Evolutionary conservation across 2,888 invertebrate species (phyloP), one percentile per base, ranked within the genome.

Genomic region (Orthosia gothica): DNA sequence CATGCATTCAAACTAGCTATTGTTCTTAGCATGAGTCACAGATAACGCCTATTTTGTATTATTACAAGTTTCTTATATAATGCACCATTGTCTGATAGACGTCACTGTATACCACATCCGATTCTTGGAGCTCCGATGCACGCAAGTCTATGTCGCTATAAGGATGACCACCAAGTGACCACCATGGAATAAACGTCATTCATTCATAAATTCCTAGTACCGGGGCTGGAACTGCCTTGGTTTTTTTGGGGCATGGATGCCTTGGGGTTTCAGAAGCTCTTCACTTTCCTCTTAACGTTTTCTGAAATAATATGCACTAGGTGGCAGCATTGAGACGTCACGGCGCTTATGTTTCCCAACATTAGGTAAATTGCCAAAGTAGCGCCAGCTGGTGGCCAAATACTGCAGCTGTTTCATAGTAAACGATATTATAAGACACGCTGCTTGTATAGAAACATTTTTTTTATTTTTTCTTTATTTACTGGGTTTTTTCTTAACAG

Each of bases 21-120:
- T 77, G 81, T 77, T 61, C 32, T 11, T 68, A 18, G 15, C 5
- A 18, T 77, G 77, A 81, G 16, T 81, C 81, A 77, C 40, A 20
- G 3, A 65, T 57, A 61, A 65, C 23, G 55, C 5, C 23, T 50
- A 55, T 66, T 52, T 64, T 81, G 9, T 40, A 58, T 20, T 20
- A 40, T 64, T 57, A 16, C 11, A 52, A 20, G 23, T 20, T n/a
- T n/a, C 61, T 4, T 26, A 55, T 50, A 32, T 5, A 52, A 65
- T 62, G 61, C 55, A 74, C 45, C 54, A 76, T 76, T 74, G 81
- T 78, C 50, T 23, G 18, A 40, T 40, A 55, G 52, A 66, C 77
- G 77, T 62, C 76, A 81, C 32, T 15, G 54, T 15, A 47, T 12
- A 61, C 50, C 47, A 58, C 20, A 26, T 45, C 18, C 23, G 26